Percentiles rank a stretch among this genome's conserved stretches.
Conservation (phyloP, 1,140 invertebrate species). For the Thaumatotibia leucotreta region DNA sequence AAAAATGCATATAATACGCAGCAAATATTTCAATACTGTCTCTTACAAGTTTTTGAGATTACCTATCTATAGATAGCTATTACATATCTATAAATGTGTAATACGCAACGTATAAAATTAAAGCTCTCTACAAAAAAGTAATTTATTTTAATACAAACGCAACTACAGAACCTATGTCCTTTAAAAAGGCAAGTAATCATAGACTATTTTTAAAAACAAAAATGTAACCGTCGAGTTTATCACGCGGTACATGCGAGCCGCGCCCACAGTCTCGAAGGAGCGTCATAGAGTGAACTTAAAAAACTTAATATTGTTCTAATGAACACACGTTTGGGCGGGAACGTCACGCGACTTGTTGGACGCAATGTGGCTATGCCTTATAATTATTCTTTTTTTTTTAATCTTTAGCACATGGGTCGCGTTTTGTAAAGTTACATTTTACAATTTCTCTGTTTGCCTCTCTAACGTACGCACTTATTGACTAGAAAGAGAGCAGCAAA, state of each 20-base stretch:
- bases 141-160: too few species aligned
- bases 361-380: neutral
- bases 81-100: too few species aligned
- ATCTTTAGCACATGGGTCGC: neutral
- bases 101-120: too few species aligned
- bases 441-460: too few species aligned
- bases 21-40: too few species aligned
- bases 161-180: neutral
- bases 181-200: neutral
- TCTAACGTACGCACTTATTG: too few species aligned
- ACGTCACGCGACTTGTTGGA: slow-evolving; percentile 54
- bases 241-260: slow-evolving; percentile 36
- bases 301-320: slow-evolving; percentile 65
- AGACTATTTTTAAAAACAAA: neutral
- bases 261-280: slow-evolving; percentile 68
- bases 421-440: neutral
- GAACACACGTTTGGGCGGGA: slow-evolving; percentile 41
- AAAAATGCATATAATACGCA: too few species aligned
- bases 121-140: too few species aligned
- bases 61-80: too few species aligned
- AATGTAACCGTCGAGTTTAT: neutral
- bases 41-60: too few species aligned
- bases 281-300: slow-evolving; percentile 62
- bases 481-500: too few species aligned
- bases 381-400: neutral